These are phyloP conservation scores for Dichetophora obliterata DNA, from an alignment of 2,888 invertebrate genomes.

Conservation along the genomic window DNA sequence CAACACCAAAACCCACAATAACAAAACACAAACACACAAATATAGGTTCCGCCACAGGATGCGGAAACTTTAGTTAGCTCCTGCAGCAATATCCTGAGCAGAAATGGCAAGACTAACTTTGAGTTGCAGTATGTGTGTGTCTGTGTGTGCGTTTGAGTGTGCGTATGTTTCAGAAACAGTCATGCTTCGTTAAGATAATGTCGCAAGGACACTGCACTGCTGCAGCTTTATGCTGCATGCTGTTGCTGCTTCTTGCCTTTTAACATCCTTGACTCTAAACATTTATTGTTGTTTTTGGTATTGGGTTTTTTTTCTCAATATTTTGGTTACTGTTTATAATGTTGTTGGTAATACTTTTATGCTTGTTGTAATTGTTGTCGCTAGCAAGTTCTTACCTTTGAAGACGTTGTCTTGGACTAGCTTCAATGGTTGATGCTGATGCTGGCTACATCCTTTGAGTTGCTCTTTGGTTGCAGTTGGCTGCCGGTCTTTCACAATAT, in stretches of 20 bases:
- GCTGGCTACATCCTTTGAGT: not conserved
- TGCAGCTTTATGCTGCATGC: not conserved
- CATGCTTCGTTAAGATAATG: slow-evolving; percentile 23
- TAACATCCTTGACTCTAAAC: not conserved
- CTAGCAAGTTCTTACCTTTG: not conserved
- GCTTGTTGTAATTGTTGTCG: not conserved
- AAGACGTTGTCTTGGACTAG: not conserved
- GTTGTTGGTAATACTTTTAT: slow-evolving; percentile 8
- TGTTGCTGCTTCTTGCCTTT: not conserved
- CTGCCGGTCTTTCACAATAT: not conserved
- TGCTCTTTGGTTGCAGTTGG: not conserved
- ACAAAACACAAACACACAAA: not conserved
- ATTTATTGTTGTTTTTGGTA: not conserved
- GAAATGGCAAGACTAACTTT: not conserved
- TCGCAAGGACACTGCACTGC: slow-evolving; percentile 1
- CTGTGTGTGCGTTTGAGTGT: slow-evolving; percentile 26
- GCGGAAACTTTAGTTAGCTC: not conserved
- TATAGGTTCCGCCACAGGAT: not conserved
- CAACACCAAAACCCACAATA: slow-evolving; percentile 21
- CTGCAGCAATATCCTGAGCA: not conserved
- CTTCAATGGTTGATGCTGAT: not conserved
- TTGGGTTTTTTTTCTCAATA: not conserved
- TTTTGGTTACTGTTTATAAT: slow-evolving; percentile 9
- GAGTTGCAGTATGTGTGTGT: not conserved
- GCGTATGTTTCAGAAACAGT: slow-evolving; percentile 29